These are phyloP conservation scores for Thamnophis sirtalis DNA, from an alignment of 2,113 vertebrate genomes.

Conservation along the genomic window DNA sequence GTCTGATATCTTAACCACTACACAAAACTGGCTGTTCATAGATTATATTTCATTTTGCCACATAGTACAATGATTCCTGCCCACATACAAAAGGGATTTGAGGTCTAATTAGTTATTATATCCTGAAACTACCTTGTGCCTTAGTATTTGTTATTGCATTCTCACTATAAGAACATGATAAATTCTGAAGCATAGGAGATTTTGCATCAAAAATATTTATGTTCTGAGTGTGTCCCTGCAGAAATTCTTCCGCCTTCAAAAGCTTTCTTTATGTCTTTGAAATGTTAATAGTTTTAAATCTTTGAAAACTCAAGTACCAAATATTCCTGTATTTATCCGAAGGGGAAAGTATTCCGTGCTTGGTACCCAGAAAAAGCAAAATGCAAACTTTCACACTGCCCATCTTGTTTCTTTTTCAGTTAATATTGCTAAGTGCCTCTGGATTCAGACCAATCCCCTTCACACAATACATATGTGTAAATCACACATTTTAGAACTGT, in stretches of 20 bases:
- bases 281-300: background rate
- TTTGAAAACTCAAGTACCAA: background rate
- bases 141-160: background rate
- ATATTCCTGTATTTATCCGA: background rate
- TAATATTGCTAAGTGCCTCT: background rate
- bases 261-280: background rate
- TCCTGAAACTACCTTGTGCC: background rate
- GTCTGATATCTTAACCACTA: background rate
- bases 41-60: background rate
- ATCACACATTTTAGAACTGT: background rate
- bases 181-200: background rate
- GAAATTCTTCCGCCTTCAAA: background rate
- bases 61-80: background rate
- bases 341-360: background rate
- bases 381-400: background rate
- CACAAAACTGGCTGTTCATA: background rate
- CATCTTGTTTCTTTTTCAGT: background rate
- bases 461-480: background rate
- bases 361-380: background rate
- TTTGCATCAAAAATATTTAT: constrained; percentile 5
- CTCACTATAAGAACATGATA: background rate
- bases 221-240: background rate
- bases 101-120: background rate
- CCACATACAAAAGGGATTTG: background rate
- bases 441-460: background rate